These are phyloP conservation scores for Hippocampus comes DNA, from an alignment of 2,113 vertebrate species.

Conservation along the genomic window DNA sequence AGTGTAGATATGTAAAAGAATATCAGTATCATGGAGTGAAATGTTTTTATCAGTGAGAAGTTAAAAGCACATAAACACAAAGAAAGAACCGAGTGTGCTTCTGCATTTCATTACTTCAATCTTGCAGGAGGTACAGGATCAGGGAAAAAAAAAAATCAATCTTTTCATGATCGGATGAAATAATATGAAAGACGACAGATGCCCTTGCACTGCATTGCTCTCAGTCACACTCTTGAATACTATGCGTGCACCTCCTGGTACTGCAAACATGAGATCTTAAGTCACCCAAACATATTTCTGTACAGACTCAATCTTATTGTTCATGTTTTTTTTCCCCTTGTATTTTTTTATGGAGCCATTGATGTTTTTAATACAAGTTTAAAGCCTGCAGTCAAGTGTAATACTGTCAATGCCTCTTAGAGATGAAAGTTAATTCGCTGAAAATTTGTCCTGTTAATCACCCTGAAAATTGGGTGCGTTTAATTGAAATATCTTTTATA, in stretches of 20 bases:
- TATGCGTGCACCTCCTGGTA: slow-evolving; percentile 54
- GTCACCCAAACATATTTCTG: neutral
- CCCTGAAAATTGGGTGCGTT: too few species aligned
- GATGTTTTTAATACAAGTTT: neutral
- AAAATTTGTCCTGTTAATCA: too few species aligned
- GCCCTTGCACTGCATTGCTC: slow-evolving; percentile 39
- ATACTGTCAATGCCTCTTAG: neutral
- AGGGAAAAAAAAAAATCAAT: slow-evolving; percentile 1
- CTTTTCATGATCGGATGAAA: slow-evolving; percentile 17
- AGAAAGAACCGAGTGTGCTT: slow-evolving; percentile 11
- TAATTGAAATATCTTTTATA: too few species aligned
- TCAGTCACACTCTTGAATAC: slow-evolving; percentile 49
- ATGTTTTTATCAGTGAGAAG: neutral
- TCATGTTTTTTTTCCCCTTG: too few species aligned
- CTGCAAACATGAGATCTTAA: slow-evolving; percentile 11
- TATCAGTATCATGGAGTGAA: neutral
- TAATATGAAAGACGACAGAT: slow-evolving; percentile 25
- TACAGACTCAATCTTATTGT: neutral
- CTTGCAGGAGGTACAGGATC: slow-evolving; percentile 27
- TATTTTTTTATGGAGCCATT: neutral
- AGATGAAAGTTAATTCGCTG: neutral
- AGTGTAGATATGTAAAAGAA: neutral
- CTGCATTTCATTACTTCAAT: slow-evolving; percentile 31
- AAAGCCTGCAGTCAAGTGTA: neutral
- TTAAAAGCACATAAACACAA: neutral